These are phyloP conservation scores for Myopa tessellatipennis DNA, from an alignment of 2,888 invertebrate genomes.

Conservation along the genomic window DNA sequence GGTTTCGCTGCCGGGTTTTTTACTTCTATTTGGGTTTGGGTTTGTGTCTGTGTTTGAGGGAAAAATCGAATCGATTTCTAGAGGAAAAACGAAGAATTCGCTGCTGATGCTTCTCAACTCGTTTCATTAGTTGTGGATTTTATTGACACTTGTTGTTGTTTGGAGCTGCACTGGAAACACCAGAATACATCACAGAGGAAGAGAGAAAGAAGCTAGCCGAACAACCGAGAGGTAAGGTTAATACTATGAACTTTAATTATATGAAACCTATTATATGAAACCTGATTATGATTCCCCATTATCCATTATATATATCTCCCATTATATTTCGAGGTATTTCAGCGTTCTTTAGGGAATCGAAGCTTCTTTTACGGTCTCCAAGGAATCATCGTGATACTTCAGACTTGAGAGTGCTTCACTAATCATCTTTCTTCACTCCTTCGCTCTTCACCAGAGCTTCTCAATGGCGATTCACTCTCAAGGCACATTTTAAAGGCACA, in stretches of 20 bases:
- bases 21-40: neutral
- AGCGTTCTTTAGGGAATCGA: no score
- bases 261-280: no score
- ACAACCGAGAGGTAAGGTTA: neutral
- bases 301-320: no score
- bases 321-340: no score
- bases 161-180: neutral
- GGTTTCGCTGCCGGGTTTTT: neutral
- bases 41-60: conserved; percentile 9
- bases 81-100: conserved; percentile 16
- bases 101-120: conserved; percentile 14
- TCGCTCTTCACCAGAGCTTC: no score
- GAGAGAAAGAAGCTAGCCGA: neutral
- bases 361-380: no score
- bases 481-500: no score
- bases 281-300: no score
- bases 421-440: no score
- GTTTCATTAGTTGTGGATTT: conserved; percentile 12
- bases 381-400: no score
- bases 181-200: neutral
- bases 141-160: conserved; percentile 22
- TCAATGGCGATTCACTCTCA: no score
- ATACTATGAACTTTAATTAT: neutral
- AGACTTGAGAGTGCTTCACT: no score
- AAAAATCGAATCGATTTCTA: conserved; percentile 21